Percentiles rank a stretch among this genome's conserved stretches.
These are phyloP conservation scores for Alaudala cheleensis DNA, from an alignment of 2,113 vertebrate genomes.

Conservation along the genomic window DNA sequence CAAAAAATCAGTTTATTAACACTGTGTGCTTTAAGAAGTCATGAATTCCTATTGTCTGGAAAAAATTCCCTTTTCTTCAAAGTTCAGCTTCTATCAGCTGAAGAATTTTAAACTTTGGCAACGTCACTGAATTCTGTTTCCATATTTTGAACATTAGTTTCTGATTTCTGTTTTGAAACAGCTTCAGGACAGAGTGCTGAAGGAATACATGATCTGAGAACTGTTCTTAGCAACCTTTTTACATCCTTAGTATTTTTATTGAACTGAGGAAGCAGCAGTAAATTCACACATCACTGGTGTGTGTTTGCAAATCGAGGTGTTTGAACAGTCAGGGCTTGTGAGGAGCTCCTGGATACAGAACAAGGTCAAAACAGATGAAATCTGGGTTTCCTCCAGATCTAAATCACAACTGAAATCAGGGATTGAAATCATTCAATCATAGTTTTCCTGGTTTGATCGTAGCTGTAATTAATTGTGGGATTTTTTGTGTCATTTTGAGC, in stretches of 20 bases:
- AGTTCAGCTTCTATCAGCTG: neutral
- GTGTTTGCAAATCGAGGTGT: neutral
- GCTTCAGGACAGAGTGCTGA: neutral
- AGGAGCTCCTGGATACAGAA: neutral
- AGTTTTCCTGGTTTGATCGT: neutral
- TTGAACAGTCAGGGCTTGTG: neutral
- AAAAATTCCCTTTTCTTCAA: neutral
- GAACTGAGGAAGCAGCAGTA: neutral
- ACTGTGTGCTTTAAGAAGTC: neutral
- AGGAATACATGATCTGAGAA: neutral
- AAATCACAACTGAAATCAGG: neutral
- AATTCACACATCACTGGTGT: neutral
- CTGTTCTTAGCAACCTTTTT: neutral
- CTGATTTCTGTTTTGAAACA: neutral
- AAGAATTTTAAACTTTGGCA: neutral
- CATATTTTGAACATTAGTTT: neutral
- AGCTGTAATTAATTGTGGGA: neutral
- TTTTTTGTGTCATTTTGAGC: neutral
- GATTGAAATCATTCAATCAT: neutral
- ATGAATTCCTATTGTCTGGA: neutral
- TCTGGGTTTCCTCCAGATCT: neutral
- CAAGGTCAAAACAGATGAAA: neutral
- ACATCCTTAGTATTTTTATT: neutral
- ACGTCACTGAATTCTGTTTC: neutral
- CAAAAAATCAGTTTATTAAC: neutral